Conservation (phyloP, 92 coral and sea anemone species). For the Phenganax stokvisi region DNA sequence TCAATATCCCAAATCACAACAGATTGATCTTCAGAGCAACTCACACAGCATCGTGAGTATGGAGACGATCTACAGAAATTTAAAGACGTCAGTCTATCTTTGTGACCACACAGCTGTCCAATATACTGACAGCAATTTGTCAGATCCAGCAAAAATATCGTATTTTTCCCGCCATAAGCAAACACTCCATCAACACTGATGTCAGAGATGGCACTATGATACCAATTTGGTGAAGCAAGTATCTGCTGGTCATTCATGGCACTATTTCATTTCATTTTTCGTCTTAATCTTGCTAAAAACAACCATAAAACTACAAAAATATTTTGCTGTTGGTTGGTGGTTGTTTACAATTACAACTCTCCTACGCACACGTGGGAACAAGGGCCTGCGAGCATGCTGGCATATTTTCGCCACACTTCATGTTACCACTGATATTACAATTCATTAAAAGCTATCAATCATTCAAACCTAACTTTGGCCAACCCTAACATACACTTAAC, state of each 20-base stretch:
- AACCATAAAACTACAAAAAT: not conserved
- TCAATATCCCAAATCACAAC: slow-evolving; percentile 84
- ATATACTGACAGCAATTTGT: slow-evolving; percentile 55
- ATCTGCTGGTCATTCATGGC: slow-evolving; percentile 26
- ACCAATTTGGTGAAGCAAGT: slow-evolving; percentile 96
- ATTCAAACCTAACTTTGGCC: too few relatives aligned
- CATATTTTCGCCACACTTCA: too few relatives aligned
- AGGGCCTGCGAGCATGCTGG: too few relatives aligned
- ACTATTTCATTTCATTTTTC: not conserved
- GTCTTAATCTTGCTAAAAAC: not conserved
- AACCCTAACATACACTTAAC: too few relatives aligned
- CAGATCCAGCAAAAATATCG: slow-evolving; percentile 71
- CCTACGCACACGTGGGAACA: too few relatives aligned
- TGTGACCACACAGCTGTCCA: slow-evolving; percentile 72
- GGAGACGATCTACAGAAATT: slow-evolving; percentile 57
- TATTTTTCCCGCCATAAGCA: slow-evolving; percentile 83
- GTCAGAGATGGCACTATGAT: slow-evolving; percentile 74
- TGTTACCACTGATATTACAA: too few relatives aligned
- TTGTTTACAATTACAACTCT: too few relatives aligned
- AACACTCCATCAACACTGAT: slow-evolving; percentile 65
- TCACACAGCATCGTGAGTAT: slow-evolving; percentile 56
- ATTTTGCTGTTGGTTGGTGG: not conserved
- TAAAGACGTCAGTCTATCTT: slow-evolving; percentile 75
- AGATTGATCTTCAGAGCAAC: slow-evolving; percentile 76
- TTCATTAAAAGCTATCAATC: too few relatives aligned